Base-by-base conservation (phyloP, 1,140 invertebrate species). In the Lepeophtheirus salmonis region DNA sequence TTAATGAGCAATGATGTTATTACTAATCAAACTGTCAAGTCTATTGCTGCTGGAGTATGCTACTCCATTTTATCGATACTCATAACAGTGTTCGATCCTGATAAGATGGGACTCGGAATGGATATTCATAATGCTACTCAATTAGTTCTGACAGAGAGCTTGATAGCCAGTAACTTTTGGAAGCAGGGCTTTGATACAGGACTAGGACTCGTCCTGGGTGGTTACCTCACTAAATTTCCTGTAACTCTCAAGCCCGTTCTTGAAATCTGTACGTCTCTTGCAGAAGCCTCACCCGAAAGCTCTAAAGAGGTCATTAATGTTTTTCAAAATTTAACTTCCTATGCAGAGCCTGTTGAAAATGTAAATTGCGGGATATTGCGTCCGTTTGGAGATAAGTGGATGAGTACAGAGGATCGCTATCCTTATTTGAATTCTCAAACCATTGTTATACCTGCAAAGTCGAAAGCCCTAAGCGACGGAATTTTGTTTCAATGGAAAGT, bases 101-200 rank as follows among this genome's bases (percentile, higher is more conserved):
- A 2, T 2, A 57, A 30, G 30, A 26, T 57, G 52, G 52, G 52
- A 3, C 52, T 54, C 22, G 20, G 18, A 14, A 54, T 24, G 17
- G 52, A 54, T 23, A 54, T 54, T 24, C 52, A 54, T 13, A 21
- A 20, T n/a, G 20, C 23, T 14, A 24, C 52, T 24, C 23, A 24
- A 16, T 18, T 18, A n/a, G n/a, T 60, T 10, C 54, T 60, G 2
- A 13, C 10, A 16, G 50, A 55, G 17, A 24, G 25, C 13, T 12
- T 41, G 16, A 17, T 61, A 30, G 60, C 60, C 14, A 14, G 6
- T 12, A 49, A 60, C 52, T 21, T 61, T 13, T 61, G 60, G 60
- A 16, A 30, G 52, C 23, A 30, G 26, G 60, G 30, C 1, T 25
- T 48, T 14, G 60, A 61, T 10, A 48, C 52, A 1, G 60, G 56